Evolutionary conservation across 2,797 vertebrate genomes (phyloP).

Genomic region (Spondyliosoma cantharus): DNA sequence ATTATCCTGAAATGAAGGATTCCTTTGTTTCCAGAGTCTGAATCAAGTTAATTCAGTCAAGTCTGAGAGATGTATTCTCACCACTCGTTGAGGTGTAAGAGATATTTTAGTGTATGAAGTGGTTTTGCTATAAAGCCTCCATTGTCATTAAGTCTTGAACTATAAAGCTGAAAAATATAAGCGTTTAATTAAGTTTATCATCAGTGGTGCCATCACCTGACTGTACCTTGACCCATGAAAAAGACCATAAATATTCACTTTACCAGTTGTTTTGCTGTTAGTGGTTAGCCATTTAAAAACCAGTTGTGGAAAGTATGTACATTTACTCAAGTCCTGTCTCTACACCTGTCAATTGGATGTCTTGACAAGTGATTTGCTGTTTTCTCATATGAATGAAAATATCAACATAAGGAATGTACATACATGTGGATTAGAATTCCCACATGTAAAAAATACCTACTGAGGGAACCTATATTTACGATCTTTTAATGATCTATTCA

Average conservation of each 20-base stretch:
- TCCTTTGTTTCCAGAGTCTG: slow-evolving; percentile 25
- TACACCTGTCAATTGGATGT: no score
- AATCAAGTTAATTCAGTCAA: slow-evolving; percentile 8
- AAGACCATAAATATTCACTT: neutral
- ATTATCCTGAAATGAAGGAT: slow-evolving; percentile 14
- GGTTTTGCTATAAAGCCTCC: neutral
- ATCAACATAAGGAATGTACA: no score
- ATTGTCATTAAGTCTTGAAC: neutral
- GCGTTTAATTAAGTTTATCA: neutral
- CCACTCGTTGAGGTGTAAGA: neutral
- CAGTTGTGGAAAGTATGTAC: neutral
- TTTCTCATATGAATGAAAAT: no score
- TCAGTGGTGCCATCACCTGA: neutral
- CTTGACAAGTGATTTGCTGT: no score
- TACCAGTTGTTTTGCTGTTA: neutral
- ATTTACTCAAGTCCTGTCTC: neutral
- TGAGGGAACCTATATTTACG: no score
- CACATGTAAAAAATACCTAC: no score
- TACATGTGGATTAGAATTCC: no score
- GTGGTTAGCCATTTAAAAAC: neutral
- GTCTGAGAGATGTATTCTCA: neutral
- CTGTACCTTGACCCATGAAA: neutral
- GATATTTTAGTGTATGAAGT: neutral
- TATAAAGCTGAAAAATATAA: neutral
- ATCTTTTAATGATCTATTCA: no score